Percentiles rank a stretch among this genome's conserved stretches.
Evolutionary conservation across 2,113 vertebrate species (phyloP).

Genomic region (Glaucomys volans): DNA sequence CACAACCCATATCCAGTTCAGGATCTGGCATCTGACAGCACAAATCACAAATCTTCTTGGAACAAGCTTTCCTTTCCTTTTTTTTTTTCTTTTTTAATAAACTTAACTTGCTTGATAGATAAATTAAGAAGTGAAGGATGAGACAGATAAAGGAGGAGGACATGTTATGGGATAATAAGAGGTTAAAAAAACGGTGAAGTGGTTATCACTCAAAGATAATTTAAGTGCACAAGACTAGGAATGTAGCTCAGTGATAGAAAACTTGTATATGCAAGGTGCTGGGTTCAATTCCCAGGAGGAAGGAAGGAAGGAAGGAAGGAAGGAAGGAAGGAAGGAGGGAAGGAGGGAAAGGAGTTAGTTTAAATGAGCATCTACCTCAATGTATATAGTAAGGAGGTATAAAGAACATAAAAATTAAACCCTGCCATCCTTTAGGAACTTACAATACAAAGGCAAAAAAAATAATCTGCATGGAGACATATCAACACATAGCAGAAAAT

Average conservation of each 20-base stretch:
- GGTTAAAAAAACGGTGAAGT: background rate
- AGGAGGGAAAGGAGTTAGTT: background rate
- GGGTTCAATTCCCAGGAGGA: background rate
- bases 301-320: background rate
- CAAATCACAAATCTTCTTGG: background rate
- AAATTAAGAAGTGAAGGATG: background rate
- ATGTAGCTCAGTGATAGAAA: background rate
- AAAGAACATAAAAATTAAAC: background rate
- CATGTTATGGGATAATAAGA: background rate
- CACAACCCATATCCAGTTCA: background rate
- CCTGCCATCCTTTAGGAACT: background rate
- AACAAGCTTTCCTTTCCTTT: background rate
- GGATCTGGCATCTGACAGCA: background rate
- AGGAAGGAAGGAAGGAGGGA: background rate
- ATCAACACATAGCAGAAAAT: background rate
- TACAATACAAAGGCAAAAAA: constrained; percentile 9
- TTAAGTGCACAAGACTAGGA: background rate
- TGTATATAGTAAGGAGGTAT: background rate
- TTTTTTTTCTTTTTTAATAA: background rate
- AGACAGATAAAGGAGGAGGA: background rate
- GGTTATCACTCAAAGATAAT: background rate
- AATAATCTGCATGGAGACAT: background rate
- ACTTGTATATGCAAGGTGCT: background rate
- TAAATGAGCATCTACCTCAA: background rate
- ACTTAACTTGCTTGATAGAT: background rate